phyloP scores from a whole-genome alignment of 2,113 vertebrate species.

The Cyprinodon variegatus region DNA sequence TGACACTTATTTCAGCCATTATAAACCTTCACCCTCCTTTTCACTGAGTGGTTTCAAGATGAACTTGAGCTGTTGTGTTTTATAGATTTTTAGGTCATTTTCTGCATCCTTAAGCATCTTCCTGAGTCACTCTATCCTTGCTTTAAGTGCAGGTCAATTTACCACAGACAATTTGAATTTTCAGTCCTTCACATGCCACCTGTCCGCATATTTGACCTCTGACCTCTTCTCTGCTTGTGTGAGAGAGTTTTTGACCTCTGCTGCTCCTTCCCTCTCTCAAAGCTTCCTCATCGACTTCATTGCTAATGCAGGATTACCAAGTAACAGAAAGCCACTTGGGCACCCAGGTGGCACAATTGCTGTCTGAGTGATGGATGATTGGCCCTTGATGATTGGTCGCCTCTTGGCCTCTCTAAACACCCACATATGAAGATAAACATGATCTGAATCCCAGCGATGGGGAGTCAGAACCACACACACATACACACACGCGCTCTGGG shows the following conservation, averaged over 20 bases:
- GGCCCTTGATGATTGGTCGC: slow-evolving; percentile 23
- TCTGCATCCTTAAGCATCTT: not conserved
- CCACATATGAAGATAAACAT: slow-evolving; percentile 23
- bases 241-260: slow-evolving; percentile 26
- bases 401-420: not conserved
- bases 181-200: slow-evolving; percentile 29
- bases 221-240: slow-evolving; percentile 20
- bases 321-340: slow-evolving; percentile 49
- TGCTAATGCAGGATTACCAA: slow-evolving; percentile 51
- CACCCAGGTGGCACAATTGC: slow-evolving; percentile 53
- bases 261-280: slow-evolving; percentile 24
- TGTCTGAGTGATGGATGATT: slow-evolving; percentile 53
- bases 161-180: not conserved
- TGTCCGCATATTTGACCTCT: slow-evolving; percentile 31
- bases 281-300: slow-evolving; percentile 39
- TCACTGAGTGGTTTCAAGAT: too few relatives aligned
- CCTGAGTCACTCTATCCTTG: not conserved
- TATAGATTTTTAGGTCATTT: not conserved
- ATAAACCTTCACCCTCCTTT: too few relatives aligned
- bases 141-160: not conserved
- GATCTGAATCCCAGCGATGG: slow-evolving; percentile 21
- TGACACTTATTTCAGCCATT: too few relatives aligned
- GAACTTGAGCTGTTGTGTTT: not conserved
- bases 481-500: not conserved
- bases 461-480: slow-evolving; percentile 6